phyloP scores from a whole-genome alignment of 2,888 invertebrate genomes.

The Andrena marginata region DNA sequence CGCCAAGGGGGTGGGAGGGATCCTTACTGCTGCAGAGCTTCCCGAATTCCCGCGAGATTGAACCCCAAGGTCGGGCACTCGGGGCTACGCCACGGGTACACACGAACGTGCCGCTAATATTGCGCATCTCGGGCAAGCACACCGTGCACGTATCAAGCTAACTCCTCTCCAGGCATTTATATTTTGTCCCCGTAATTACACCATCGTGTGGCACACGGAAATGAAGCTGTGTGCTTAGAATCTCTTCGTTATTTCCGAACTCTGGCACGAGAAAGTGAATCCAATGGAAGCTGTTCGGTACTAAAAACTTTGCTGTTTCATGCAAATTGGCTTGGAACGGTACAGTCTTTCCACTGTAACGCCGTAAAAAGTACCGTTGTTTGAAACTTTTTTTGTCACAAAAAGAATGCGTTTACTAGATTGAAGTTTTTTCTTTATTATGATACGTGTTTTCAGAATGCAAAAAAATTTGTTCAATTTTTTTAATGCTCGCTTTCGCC shows the following conservation, averaged over 20 bases:
- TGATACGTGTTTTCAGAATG: no score
- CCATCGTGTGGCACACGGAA: not conserved
- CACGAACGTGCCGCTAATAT: conserved; percentile 53
- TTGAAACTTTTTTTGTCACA: no score
- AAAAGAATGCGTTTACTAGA: no score
- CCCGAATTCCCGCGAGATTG: conserved; percentile 65
- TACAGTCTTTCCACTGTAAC: no score
- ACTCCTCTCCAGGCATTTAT: conserved; percentile 17
- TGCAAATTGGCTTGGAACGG: no score
- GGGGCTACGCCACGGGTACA: conserved; percentile 37
- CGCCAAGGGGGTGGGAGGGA: conserved; percentile 24
- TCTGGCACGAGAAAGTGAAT: not conserved
- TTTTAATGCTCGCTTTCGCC: no score
- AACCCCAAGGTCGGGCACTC: conserved; percentile 63
- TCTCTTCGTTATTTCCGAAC: not conserved
- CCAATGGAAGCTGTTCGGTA: not conserved
- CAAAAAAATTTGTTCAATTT: no score
- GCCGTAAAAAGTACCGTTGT: no score
- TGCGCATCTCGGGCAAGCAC: conserved; percentile 16
- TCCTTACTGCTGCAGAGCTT: conserved; percentile 58
- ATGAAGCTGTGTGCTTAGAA: not conserved
- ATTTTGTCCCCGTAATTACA: conserved; percentile 7
- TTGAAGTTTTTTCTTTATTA: no score
- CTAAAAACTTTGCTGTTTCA: not conserved
- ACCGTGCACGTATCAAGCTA: conserved; percentile 12